Base-by-base conservation (phyloP, 2,797 vertebrate species). In the Macropodus opercularis region DNA sequence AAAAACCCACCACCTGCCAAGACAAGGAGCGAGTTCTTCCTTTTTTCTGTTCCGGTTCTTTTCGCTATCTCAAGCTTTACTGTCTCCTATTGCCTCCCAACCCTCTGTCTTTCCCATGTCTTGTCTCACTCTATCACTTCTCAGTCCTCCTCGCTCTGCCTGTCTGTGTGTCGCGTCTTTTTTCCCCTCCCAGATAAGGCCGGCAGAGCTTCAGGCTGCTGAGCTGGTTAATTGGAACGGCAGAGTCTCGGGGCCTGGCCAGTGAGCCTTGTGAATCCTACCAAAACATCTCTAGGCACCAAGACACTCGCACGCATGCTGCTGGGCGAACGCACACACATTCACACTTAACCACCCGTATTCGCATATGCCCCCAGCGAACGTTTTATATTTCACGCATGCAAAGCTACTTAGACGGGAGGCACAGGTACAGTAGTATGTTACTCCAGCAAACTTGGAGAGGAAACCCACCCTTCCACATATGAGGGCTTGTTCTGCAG, bases 161-260 rank as follows among this genome's bases (percentile, higher is more conserved):
- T n/a, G 19, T 34, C 51, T 26, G 19, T 32, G 26, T 23, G 21
- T 22, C 40, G 19, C 29, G 26, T 13, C 15, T 32, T 58, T 50
- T 61, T 65, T 60, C 42, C 60, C 39, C 56, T 53, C 52, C 39
- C 59, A 77, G 89, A 89, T 89, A 89, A 89, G 85, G 81, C 77
- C 60, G 69, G 76, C 36, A 42, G 61, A 67, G 87, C 89, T 88
- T 76, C 78, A 79, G 87, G 87, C 85, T 87, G 79, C 75, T 87
- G 83, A 80, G 85, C 83, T 87, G 84, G 62, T 89, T 91, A 89
- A 91, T 88, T 90, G 84, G 87, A 88, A 86, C 67, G 55, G 54
- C 69, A 84, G 66, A 75, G 78, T 85, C 80, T 81, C 18, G 53
- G 72, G 85, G 85, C 76, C 74, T 86, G 85, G 87, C 86, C 87